Evolutionary conservation across 2,888 invertebrate genomes (phyloP), one percentile per base, ranked within the genome.

Genomic region (Apodemia duryi): DNA sequence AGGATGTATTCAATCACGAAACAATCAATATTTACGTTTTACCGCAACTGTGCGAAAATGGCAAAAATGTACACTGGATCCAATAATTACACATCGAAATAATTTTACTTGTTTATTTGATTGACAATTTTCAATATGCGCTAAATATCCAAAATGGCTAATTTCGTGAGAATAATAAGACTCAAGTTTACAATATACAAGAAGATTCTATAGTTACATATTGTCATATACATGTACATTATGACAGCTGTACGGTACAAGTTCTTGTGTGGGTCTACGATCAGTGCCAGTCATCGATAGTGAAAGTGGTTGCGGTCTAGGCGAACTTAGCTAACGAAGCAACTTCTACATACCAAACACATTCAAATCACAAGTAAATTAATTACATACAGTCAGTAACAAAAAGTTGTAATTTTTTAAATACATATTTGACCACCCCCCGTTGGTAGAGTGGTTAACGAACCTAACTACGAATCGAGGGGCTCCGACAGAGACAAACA

Each of bases 281-380:
- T 73, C 76, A 75, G 79, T 81, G 83, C 83, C 82, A 77, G 74
- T 74, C 62, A 71, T 70, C 74, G 85, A 85, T 75, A 87, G 88
- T 85, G 88, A 89, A 88, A 89, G 88, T 88, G 81, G 79, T 78
- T 78, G 71, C 67, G 67, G 77, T 78, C 81, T 83, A 82, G 79
- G 78, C 82, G 79, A 78, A 75, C 77, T 75, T 73, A 75, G 73
- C 74, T 76, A 75, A 67, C 64, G 62, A 68, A 62, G 57, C 62
- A 63, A 61, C 35, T 6, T 2, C n/a, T 49, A n/a, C 13, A 57
- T 35, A 35, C 11, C n/a, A 43, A 54, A 57, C 1, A 7, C 13
- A 28, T 46, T 46, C 46, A 11, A 46, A 46, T 43, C 28, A 13
- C 41, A 62, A 57, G 35, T 35, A 32, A 35, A 57, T 13, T 29